Conservation (phyloP, 2,888 invertebrate genomes). For the Heteropelma amictum region DNA sequence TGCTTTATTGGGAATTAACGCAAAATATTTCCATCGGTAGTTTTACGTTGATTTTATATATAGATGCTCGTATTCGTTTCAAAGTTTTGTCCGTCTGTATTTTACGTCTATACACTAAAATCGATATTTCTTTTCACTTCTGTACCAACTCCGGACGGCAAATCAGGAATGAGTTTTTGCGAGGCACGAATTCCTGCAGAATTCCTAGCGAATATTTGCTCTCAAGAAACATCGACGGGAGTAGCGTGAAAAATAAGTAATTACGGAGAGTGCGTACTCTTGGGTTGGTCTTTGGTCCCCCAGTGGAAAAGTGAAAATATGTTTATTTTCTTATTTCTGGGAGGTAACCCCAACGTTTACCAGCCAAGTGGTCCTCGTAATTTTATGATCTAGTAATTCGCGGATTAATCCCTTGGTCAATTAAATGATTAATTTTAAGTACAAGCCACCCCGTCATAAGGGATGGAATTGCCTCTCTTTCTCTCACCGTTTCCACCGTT, state of each 20-base stretch:
- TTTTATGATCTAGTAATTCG: constrained; percentile 40
- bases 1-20: too few relatives aligned
- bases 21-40: too few relatives aligned
- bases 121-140: too few relatives aligned
- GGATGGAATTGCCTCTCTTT: constrained; percentile 20
- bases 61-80: too few relatives aligned
- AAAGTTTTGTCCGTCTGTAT: too few relatives aligned
- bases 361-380: constrained; percentile 22
- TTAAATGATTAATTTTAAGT: constrained; percentile 36
- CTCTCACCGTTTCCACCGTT: constrained; percentile 26
- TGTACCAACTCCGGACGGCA: too few relatives aligned
- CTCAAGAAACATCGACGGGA: neutral
- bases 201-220: too few relatives aligned
- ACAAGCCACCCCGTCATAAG: neutral
- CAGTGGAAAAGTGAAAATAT: neutral
- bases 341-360: neutral
- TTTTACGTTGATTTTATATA: too few relatives aligned
- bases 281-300: neutral
- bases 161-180: too few relatives aligned
- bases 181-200: too few relatives aligned
- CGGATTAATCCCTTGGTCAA: constrained; percentile 35
- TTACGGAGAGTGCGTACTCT: constrained; percentile 18
- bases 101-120: too few relatives aligned
- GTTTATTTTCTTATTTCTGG: constrained; percentile 5
- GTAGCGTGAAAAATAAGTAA: constrained; percentile 32